Conservation (phyloP, 2,797 vertebrate species). For the Amazona ochrocephala region DNA sequence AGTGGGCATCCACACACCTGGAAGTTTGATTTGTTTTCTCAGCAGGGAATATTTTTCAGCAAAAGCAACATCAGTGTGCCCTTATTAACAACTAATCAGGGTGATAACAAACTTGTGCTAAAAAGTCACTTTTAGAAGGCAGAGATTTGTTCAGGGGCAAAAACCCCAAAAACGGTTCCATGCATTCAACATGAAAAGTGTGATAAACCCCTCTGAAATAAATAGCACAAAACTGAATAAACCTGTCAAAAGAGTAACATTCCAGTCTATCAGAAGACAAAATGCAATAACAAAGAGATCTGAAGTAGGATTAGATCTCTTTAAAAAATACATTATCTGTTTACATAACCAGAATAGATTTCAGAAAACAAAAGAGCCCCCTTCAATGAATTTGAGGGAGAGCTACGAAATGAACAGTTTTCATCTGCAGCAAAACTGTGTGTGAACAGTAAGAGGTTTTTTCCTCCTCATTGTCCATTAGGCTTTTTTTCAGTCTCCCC, state of each 20-base stretch:
- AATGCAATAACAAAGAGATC: conserved; percentile 64
- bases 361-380: conserved; percentile 27
- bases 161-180: not conserved
- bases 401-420: not conserved
- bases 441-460: not conserved
- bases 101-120: not conserved
- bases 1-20: not conserved
- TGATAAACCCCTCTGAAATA: conserved; percentile 51
- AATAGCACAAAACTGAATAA: conserved; percentile 66
- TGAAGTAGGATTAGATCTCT: conserved; percentile 56
- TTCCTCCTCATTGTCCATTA: not conserved
- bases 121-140: conserved; percentile 32
- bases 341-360: conserved; percentile 20
- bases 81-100: conserved; percentile 29
- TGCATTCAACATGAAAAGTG: conserved; percentile 10
- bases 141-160: not conserved
- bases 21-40: not conserved
- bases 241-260: conserved; percentile 71
- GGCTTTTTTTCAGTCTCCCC: not conserved
- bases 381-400: not conserved
- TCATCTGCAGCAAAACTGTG: not conserved
- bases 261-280: conserved; percentile 48
- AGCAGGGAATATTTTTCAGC: not conserved
- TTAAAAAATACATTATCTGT: conserved; percentile 66
- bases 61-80: not conserved